Base-by-base conservation (phyloP, 2,113 vertebrate species). In the Pagrus major region DNA sequence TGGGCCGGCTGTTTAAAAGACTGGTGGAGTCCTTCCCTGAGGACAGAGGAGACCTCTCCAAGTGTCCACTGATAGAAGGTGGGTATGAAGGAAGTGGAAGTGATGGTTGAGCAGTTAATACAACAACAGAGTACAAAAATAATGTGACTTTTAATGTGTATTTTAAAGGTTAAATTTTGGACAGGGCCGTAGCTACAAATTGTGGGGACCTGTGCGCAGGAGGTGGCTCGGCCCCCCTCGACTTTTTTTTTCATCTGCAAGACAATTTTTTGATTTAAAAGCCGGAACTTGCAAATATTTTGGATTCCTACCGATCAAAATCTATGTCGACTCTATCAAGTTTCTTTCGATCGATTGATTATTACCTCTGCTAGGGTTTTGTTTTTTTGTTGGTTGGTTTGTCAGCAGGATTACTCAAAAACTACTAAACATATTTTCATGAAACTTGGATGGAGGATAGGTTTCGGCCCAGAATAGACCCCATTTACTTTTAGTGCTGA, bases 21-120 rank as follows among this genome's bases (percentile, higher is more conserved):
- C 95, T 98, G 31, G 87, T 95, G 41, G 96, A 98, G 81, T 96
- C 96, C 55, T 98, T 98, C 66, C 97, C 97, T 0, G 97, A 98
- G 88, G 97, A 98, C 91, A 94, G 95, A 41, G 87, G 94, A 1
- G 94, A 97, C 82, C 95, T 98, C 41, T 94, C 96, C 39, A 95
- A 95, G 85, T 96, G 90, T 18, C 96, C 96, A 0, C 89, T 98
- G 72, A 95, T 96, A 60, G 95, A 97, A 97, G 97, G 97, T 98
- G n/a, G 65, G 96, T 93, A 21, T 12, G 37, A 23, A 3, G n/a
- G 33, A n/a, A 59, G 20, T 16, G 29, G 39, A 10, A 31, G 52
- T n/a, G 46, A 14, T 6, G 11, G 0, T 2, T 23, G 21, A 55
- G 12, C 7, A 10, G 46, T 16, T 3, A 37, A 37, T 29, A 18